phyloP scores from a whole-genome alignment of 2,888 invertebrate species.

The Priocnemis perturbator region DNA sequence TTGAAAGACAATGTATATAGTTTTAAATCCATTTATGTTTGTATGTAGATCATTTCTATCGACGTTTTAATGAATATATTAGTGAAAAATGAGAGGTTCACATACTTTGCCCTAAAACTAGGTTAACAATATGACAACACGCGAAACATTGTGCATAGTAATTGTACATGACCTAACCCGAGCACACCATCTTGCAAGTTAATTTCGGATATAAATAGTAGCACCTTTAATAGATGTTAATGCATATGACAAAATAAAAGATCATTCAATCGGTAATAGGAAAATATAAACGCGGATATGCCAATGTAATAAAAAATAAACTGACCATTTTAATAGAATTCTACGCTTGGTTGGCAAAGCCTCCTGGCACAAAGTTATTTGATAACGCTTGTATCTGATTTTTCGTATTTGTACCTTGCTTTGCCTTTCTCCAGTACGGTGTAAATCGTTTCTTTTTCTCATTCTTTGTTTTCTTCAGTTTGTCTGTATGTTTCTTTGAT shows the following conservation, averaged over 20 bases:
- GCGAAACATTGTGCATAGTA: too few species aligned
- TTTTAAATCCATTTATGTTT: too few species aligned
- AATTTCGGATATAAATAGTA: too few species aligned
- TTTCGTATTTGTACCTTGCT: constrained; percentile 36
- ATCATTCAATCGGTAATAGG: not conserved
- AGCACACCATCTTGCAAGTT: too few species aligned
- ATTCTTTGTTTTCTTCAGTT: constrained; percentile 60
- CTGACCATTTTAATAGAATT: not conserved
- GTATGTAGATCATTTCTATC: too few species aligned
- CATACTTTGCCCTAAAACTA: too few species aligned
- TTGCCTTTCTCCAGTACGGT: constrained; percentile 65
- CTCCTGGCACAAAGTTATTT: constrained; percentile 66
- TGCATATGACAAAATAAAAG: not conserved
- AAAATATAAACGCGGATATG: constrained; percentile 2
- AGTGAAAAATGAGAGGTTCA: too few species aligned
- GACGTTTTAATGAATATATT: too few species aligned
- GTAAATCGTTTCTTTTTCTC: constrained; percentile 61
- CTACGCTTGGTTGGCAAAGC: constrained; percentile 56
- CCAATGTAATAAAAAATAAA: not conserved
- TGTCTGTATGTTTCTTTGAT: constrained; percentile 71
- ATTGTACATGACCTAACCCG: too few species aligned
- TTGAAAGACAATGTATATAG: too few species aligned
- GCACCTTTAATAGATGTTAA: too few species aligned
- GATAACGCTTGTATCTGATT: constrained; percentile 53
- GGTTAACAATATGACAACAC: too few species aligned